These are phyloP conservation scores for Meles meles DNA, from an alignment of 2,113 vertebrate genomes.

Conservation along the genomic window DNA sequence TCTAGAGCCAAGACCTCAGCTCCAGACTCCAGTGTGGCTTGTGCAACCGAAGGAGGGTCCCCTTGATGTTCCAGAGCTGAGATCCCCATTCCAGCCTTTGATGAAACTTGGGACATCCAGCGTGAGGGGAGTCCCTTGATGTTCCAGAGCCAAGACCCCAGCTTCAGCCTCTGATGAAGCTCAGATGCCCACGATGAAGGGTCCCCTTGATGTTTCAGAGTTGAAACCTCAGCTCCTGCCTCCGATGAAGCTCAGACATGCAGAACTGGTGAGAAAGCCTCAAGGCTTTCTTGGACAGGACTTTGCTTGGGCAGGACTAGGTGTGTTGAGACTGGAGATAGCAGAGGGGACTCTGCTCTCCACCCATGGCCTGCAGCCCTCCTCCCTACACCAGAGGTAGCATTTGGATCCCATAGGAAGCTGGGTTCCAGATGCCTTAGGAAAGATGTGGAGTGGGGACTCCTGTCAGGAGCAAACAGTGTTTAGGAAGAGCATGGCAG, in stretches of 20 bases:
- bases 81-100: background rate
- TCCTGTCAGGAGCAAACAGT: background rate
- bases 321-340: background rate
- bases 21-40: background rate
- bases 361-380: accelerated
- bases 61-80: background rate
- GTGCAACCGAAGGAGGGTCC: background rate
- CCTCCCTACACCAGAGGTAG: background rate
- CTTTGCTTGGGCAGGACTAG: background rate
- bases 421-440: background rate
- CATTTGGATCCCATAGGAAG: background rate
- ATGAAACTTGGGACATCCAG: background rate
- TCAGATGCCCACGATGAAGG: background rate
- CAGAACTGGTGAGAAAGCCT: background rate
- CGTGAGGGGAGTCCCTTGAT: background rate
- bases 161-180: background rate
- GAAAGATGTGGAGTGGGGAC: background rate
- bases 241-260: background rate
- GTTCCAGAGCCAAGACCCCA: background rate
- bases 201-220: background rate
- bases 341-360: background rate
- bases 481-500: background rate
- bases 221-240: background rate
- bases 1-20: background rate
- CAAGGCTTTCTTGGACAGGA: background rate